Percentiles rank a stretch among this genome's conserved stretches.
Evolutionary conservation across 2,797 vertebrate genomes (phyloP).

Genomic region (Bovichtus variegatus): DNA sequence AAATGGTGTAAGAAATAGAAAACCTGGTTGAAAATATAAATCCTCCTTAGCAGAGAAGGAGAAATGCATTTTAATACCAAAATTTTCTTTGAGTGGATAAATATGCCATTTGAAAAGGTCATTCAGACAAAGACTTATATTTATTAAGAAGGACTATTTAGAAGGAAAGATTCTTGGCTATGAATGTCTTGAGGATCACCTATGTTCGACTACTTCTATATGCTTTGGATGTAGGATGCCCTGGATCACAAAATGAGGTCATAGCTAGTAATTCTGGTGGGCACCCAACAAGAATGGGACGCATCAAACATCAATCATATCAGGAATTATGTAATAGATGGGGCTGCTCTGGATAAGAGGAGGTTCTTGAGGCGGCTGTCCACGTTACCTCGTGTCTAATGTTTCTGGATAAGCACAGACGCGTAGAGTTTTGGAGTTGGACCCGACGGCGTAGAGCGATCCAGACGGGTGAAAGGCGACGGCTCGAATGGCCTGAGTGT

Average conservation of each 20-base stretch:
- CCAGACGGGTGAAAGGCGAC: constrained; percentile 97
- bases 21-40: no score
- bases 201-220: neutral
- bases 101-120: no score
- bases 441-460: constrained; percentile 93
- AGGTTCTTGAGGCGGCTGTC: neutral
- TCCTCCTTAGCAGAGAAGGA: no score
- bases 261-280: neutral
- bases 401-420: constrained; percentile 96
- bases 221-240: neutral
- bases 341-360: neutral
- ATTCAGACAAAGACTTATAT: no score
- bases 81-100: no score
- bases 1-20: no score
- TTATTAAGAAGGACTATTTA: no score
- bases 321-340: neutral
- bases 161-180: no score
- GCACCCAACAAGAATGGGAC: neutral
- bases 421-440: constrained; percentile 96
- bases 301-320: neutral
- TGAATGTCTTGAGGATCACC: no score
- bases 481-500: constrained; percentile 96
- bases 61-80: no score
- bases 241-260: neutral
- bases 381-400: constrained; percentile 88